A percentile compares a stretch with the other conserved stretches of the same genome.
Evolutionary conservation across 2,797 vertebrate species (phyloP).

Genomic region (Melanotaenia parkinsoni): DNA sequence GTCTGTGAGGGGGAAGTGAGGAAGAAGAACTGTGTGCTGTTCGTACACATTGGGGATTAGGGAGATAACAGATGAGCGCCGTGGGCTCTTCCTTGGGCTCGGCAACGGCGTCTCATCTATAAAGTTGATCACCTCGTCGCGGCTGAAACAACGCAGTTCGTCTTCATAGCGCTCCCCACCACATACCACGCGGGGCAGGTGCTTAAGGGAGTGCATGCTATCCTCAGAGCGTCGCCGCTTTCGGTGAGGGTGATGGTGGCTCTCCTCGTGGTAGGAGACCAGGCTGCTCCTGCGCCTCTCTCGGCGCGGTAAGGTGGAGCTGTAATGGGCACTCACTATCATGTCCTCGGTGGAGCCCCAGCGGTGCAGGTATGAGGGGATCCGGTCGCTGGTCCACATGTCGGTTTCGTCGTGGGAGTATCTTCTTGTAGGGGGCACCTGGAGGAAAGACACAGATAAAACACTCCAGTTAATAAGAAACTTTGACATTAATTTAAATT

Average conservation of each 20-base stretch:
- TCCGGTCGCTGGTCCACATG: slow-evolving; percentile 89
- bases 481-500: not conserved
- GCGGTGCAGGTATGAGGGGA: slow-evolving; percentile 88
- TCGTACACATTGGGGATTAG: slow-evolving; percentile 82
- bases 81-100: slow-evolving; percentile 84
- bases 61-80: slow-evolving; percentile 82
- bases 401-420: slow-evolving; percentile 95
- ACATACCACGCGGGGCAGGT: slow-evolving; percentile 76
- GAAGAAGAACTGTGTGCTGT: slow-evolving; percentile 71
- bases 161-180: slow-evolving; percentile 79
- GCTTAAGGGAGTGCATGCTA: slow-evolving; percentile 82
- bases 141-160: slow-evolving; percentile 85
- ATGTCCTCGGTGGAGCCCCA: slow-evolving; percentile 92
- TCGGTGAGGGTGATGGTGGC: slow-evolving; percentile 80
- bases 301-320: slow-evolving; percentile 83
- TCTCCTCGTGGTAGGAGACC: slow-evolving; percentile 85
- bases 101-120: slow-evolving; percentile 86
- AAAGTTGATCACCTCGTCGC: slow-evolving; percentile 88
- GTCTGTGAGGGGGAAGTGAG: slow-evolving; percentile 87
- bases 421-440: slow-evolving; percentile 95
- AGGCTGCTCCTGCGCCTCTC: slow-evolving; percentile 86
- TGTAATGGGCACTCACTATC: slow-evolving; percentile 84
- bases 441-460: slow-evolving; percentile 71
- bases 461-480: slow-evolving; percentile 34
- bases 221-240: slow-evolving; percentile 88